A percentile compares a stretch with the other conserved stretches of the same genome.
phyloP scores from a whole-genome alignment of 2,797 vertebrate genomes.

The Scleropages formosus region DNA sequence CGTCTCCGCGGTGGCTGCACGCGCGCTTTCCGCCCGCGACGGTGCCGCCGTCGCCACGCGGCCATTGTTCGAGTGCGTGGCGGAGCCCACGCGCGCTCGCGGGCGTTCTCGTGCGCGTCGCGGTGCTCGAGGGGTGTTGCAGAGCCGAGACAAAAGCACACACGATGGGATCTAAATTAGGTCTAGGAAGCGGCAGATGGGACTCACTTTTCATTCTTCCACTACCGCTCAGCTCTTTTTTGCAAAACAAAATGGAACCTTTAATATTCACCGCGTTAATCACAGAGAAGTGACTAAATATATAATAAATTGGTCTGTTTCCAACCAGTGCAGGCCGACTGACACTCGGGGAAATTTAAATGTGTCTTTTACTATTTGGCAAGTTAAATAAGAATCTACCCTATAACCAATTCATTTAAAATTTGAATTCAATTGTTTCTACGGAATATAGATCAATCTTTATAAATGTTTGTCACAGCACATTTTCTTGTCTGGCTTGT shows the following conservation, averaged over 20 bases:
- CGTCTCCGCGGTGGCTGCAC: slow-evolving; percentile 1
- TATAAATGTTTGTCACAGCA: neutral
- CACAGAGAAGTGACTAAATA: neutral
- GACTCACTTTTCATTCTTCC: slow-evolving; percentile 71
- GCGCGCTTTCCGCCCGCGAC: slow-evolving; percentile 1
- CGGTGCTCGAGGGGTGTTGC: slow-evolving; percentile 63
- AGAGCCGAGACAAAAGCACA: slow-evolving; percentile 83
- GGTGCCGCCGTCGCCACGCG: neutral
- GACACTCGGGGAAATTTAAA: neutral
- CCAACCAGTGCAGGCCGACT: neutral
- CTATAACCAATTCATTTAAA: neutral
- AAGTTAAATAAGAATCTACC: neutral
- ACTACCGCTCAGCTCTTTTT: slow-evolving; percentile 51
- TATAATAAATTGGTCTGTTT: neutral
- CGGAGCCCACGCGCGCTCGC: slow-evolving; percentile 4
- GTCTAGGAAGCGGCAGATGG: slow-evolving; percentile 87
- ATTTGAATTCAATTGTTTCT: neutral
- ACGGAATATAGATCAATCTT: neutral
- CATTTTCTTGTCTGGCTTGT: neutral
- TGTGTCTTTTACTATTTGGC: no score
- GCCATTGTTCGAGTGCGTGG: slow-evolving; percentile 10
- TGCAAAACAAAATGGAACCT: slow-evolving; percentile 43
- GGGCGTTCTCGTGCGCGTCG: slow-evolving; percentile 52
- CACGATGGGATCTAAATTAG: slow-evolving; percentile 89
- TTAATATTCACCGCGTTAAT: slow-evolving; percentile 53